A percentile compares a stretch with the other conserved stretches of the same genome.
Evolutionary conservation across 2,797 vertebrate species (phyloP).

Genomic region (Chanos chanos): DNA sequence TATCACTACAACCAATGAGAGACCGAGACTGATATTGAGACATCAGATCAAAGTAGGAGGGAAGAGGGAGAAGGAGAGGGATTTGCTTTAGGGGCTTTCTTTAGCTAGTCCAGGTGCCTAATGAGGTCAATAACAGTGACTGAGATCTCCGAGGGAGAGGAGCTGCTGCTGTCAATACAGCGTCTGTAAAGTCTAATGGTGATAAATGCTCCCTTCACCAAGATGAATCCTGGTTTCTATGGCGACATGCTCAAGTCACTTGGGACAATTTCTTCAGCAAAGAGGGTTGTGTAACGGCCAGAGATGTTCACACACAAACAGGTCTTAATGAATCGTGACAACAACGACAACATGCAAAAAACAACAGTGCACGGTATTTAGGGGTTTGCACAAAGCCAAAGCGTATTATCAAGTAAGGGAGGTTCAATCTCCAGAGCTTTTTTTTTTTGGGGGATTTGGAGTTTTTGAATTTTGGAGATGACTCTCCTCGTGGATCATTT

Average conservation of each 20-base stretch:
- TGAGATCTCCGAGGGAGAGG: background rate
- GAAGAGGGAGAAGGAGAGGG: no score
- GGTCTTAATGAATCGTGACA: no score
- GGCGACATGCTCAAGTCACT: constrained; percentile 3
- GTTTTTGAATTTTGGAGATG: no score
- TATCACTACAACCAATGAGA: background rate
- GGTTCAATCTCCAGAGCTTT: no score
- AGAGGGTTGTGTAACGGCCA: no score
- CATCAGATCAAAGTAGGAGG: background rate
- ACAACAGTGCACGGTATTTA: no score
- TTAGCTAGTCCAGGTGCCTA: background rate
- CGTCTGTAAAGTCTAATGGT: background rate
- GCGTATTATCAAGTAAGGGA: no score
- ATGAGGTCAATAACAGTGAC: constrained; percentile 1
- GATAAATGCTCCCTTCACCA: constrained; percentile 24
- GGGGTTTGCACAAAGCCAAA: no score
- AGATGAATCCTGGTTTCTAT: constrained; percentile 28
- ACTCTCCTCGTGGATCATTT: no score
- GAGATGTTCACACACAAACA: no score
- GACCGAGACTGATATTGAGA: background rate
- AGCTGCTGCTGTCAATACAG: constrained; percentile 13
- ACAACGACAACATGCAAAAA: no score
- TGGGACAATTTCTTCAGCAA: constrained; percentile 3
- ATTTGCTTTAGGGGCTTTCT: background rate
- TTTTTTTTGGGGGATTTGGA: no score